These are phyloP conservation scores for Tetheella fluctuosa DNA, from an alignment of 2,888 invertebrate species.

Conservation along the genomic window DNA sequence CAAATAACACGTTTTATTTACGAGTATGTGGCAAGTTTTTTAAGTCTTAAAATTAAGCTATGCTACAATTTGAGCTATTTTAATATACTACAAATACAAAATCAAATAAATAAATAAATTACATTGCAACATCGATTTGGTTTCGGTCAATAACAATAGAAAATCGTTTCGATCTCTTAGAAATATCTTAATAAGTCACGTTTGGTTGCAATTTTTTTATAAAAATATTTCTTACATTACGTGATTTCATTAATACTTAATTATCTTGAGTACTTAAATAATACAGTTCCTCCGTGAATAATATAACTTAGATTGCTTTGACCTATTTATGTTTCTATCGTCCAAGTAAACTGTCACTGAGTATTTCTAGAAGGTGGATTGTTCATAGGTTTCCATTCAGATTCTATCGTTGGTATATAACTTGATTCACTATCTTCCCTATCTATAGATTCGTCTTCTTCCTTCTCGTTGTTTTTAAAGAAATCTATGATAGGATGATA, in stretches of 20 bases:
- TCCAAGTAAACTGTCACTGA: constrained; percentile 35
- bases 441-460: constrained; percentile 64
- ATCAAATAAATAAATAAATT: constrained; percentile 50
- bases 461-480: constrained; percentile 81
- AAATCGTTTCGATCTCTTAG: constrained; percentile 19
- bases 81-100: constrained; percentile 27
- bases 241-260: not conserved
- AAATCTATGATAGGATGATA: constrained; percentile 94
- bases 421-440: constrained; percentile 65
- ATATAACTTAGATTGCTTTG: not conserved
- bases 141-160: constrained; percentile 48
- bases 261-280: constrained; percentile 1
- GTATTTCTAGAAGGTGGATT: constrained; percentile 57
- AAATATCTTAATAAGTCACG: constrained; percentile 3
- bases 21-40: constrained; percentile 56
- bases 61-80: constrained; percentile 29
- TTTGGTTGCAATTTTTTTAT: constrained; percentile 1
- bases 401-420: constrained; percentile 59
- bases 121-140: constrained; percentile 73
- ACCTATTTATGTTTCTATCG: constrained; percentile 39
- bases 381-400: constrained; percentile 81
- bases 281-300: not conserved
- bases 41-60: constrained; percentile 30
- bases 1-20: constrained; percentile 30
- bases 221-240: not conserved